Evolutionary conservation across 2,113 vertebrate species (phyloP).

Genomic region (Chloebia gouldiae): DNA sequence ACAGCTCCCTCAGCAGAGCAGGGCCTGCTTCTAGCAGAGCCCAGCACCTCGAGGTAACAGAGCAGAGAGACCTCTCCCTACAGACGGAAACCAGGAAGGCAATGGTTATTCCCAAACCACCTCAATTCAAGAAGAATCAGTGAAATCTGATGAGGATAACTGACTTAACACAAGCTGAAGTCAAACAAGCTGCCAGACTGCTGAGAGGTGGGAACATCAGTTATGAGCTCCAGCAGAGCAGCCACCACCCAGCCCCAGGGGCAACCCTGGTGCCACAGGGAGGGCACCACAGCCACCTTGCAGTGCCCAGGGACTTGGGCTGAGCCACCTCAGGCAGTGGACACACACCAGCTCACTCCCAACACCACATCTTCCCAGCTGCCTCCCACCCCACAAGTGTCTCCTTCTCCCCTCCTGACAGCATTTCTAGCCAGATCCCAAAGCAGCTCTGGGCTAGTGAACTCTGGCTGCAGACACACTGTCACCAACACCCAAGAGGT

Average conservation of each 20-base stretch:
- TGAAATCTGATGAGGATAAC: fast-evolving
- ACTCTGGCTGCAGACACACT: neutral
- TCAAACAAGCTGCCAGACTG: neutral
- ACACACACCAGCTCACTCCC: neutral
- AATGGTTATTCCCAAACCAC: fast-evolving
- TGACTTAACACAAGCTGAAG: neutral
- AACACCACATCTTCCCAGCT: neutral
- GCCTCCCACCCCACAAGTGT: fast-evolving
- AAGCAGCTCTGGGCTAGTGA: neutral
- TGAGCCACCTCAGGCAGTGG: neutral
- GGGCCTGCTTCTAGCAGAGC: neutral
- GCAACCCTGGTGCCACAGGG: too few relatives aligned
- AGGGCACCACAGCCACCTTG: neutral
- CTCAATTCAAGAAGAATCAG: neutral
- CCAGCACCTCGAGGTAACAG: fast-evolving
- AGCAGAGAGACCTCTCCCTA: neutral
- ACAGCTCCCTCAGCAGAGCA: neutral
- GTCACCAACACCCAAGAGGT: neutral
- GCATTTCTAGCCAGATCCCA: neutral
- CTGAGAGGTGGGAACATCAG: neutral
- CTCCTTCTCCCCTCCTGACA: neutral
- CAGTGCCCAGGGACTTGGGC: fast-evolving
- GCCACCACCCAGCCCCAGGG: too few relatives aligned
- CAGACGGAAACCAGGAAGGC: neutral
- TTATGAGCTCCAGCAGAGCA: fast-evolving